phyloP scores from a whole-genome alignment of 2,113 vertebrate species.

The Natator depressus region DNA sequence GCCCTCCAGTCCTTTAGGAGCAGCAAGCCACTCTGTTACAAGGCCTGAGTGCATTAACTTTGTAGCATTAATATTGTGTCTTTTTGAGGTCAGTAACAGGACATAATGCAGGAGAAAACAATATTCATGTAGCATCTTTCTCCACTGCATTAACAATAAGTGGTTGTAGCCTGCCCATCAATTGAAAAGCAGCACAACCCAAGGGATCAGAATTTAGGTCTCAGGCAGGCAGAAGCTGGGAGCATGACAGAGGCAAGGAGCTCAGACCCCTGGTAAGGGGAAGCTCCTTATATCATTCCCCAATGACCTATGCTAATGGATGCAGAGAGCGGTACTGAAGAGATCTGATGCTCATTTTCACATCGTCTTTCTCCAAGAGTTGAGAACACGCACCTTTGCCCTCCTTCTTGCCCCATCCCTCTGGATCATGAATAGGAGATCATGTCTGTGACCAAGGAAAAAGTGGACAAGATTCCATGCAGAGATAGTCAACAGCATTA shows the following conservation, averaged over 20 bases:
- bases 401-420: background rate
- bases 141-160: background rate
- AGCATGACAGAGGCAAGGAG: background rate
- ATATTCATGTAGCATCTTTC: background rate
- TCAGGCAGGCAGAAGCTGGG: background rate
- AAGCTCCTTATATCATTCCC: background rate
- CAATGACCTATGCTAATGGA: background rate
- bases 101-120: background rate
- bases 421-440: background rate
- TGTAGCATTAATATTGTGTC: background rate
- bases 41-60: rapidly evolving
- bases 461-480: background rate
- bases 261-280: background rate
- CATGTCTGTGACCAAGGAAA: background rate
- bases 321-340: background rate
- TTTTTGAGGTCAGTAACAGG: background rate
- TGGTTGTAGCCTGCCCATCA: background rate
- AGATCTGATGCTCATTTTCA: background rate
- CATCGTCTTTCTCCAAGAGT: background rate
- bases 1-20: too few species aligned
- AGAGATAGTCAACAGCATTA: background rate
- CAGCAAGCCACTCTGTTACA: too few species aligned
- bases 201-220: background rate
- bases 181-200: background rate
- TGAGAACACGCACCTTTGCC: background rate